These are phyloP conservation scores for Brachyhypopomus occidentalis DNA, from an alignment of 2,113 vertebrate genomes.

Conservation along the genomic window DNA sequence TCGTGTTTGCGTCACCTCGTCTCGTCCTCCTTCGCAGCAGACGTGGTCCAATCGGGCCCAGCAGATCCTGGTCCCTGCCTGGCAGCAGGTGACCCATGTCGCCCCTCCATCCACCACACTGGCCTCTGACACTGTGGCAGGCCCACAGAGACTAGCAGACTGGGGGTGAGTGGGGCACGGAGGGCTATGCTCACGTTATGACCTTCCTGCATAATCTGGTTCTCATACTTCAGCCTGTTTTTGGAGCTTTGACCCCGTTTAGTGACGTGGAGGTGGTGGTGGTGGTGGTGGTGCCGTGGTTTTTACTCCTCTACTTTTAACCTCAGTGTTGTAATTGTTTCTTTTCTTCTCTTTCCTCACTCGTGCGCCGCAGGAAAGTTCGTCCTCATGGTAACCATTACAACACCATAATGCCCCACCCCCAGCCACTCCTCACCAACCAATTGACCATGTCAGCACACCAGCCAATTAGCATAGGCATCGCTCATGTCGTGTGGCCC, in stretches of 20 bases:
- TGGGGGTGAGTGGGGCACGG: slow-evolving; percentile 85
- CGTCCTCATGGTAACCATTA: slow-evolving; percentile 93
- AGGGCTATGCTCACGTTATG: background rate
- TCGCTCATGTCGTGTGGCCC: slow-evolving; percentile 97
- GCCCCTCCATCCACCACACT: slow-evolving; percentile 83
- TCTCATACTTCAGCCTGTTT: background rate
- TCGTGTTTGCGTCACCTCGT: background rate
- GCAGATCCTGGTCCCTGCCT: slow-evolving; percentile 92
- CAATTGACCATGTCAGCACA: slow-evolving; percentile 94
- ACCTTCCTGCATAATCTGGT: background rate
- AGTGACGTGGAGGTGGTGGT: slow-evolving; percentile 27
- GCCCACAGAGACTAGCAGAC: slow-evolving; percentile 91
- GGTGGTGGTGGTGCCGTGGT: background rate
- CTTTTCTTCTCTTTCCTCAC: slow-evolving; percentile 44
- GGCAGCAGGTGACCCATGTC: slow-evolving; percentile 89
- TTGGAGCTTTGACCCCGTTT: background rate
- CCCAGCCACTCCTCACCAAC: slow-evolving; percentile 92
- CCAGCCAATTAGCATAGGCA: slow-evolving; percentile 96
- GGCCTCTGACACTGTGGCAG: slow-evolving; percentile 87
- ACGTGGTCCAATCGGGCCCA: slow-evolving; percentile 91
- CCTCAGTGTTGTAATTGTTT: slow-evolving; percentile 28
- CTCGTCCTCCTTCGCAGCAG: slow-evolving; percentile 64
- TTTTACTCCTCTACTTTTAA: background rate
- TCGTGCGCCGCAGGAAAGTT: slow-evolving; percentile 82
- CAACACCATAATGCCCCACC: slow-evolving; percentile 89